A percentile compares a stretch with the other conserved stretches of the same genome.
phyloP scores from a whole-genome alignment of 2,888 invertebrate genomes.

The Acleris emargana region DNA sequence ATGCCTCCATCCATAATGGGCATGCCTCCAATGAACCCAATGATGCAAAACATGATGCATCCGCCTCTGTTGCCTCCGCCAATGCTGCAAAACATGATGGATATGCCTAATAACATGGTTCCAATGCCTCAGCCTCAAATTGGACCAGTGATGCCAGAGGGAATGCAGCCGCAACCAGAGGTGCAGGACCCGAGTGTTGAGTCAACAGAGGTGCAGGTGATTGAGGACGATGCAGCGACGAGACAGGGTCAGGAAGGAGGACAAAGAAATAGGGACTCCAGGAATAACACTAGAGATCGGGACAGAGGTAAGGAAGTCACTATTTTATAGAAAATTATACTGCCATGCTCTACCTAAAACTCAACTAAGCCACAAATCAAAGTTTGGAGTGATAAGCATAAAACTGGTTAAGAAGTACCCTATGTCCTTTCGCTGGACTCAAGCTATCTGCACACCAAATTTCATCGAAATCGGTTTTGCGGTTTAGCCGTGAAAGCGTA shows the following conservation, averaged over 20 bases:
- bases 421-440: too few relatives aligned
- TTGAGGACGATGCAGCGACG: constrained; percentile 15
- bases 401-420: too few relatives aligned
- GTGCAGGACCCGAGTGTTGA: constrained; percentile 35
- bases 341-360: too few relatives aligned
- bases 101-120: constrained; percentile 28
- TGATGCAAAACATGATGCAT: constrained; percentile 32
- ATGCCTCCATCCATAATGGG: constrained; percentile 31
- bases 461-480: too few relatives aligned
- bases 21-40: constrained; percentile 24
- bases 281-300: constrained; percentile 18
- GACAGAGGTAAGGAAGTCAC: constrained; percentile 22
- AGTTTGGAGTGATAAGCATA: too few relatives aligned
- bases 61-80: constrained; percentile 32
- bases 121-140: constrained; percentile 26
- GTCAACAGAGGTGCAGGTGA: constrained; percentile 30
- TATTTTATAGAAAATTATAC: too few relatives aligned
- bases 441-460: too few relatives aligned
- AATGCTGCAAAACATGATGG: constrained; percentile 31
- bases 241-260: constrained; percentile 18
- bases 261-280: constrained; percentile 18
- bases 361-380: too few relatives aligned
- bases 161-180: constrained; percentile 24
- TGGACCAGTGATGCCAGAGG: constrained; percentile 30
- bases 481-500: too few relatives aligned